Evolutionary conservation across 2,888 invertebrate genomes (phyloP), one percentile per base, ranked within the genome.

Genomic region (Caenorhabditis doughertyi): DNA sequence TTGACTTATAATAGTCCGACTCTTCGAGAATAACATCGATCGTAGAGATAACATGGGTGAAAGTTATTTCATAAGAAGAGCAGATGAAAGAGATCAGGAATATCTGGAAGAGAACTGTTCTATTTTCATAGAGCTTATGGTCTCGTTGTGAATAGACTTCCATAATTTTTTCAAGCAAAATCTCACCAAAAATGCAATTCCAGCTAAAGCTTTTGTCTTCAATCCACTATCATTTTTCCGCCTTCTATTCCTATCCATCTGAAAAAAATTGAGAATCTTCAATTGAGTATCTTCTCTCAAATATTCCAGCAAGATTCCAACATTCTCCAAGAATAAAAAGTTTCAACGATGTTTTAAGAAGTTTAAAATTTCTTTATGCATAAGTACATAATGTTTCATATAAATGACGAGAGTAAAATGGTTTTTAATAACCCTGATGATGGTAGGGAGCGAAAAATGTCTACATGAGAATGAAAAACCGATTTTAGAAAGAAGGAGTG

Each of bases 1-100:
- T 27, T 18, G 72, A 79, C 58, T 49, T 67, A 29, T 68, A 80
- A 21, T 32, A 56, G 23, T 67, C 73, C 1, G 72, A 60, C 21
- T 80, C 67, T 60, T 80, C 80, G 5, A 73, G 53, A 68, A 73
- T 80, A 21, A 80, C 80, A 55, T 73, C 73, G 65, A 79, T 72
- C 29, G 79, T 72, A 11, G 56, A 58, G n/a, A 79, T 21, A 49
- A 79, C 79, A 29, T 79, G 76, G 16, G 67, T 51, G 53, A 76
- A 67, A 2, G 76, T 76, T 49, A 76, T 51, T 4, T 60, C 58
- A 51, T 76, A 60, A 2, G 67, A 67, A 21, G 76, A 67, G 51
- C 76, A 76, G 18, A 76, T 49, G 49, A 58, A 67, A 0, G 76
- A 32, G 29, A 68, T 9, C 4, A 76, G 27, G n/a, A 76, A 76